Base-by-base conservation (phyloP, 2,797 vertebrate species). In the Microchirus variegatus region DNA sequence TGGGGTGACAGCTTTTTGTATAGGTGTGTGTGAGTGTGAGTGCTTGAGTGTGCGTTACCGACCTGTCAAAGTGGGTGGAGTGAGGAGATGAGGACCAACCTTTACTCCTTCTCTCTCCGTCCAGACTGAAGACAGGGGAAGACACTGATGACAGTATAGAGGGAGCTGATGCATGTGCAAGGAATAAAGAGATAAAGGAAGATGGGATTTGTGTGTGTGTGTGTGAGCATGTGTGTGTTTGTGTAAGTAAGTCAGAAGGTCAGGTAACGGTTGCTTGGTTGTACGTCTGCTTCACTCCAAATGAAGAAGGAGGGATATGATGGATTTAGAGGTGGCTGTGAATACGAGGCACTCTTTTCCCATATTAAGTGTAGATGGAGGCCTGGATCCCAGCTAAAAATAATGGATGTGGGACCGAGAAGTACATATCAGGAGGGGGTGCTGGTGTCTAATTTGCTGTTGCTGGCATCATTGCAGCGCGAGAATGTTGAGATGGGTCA, bases 331-430 rank as follows among this genome's bases (percentile, higher is more conserved):
- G 70, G 13, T 16, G 62, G 17, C 57, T 49, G 54, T 1, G 38
- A 73, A 83, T 80, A 73, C 56, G 67, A 79, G 45, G 50, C 45
- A 74, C 63, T 73, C 74, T 81, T 83, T 81, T 86, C 46, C 92
- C 89, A 85, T 92, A 91, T 92, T 89, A 88, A 93, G 90, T 73
- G 77, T 80, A 83, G 87, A 84, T 82, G 81, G 67, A 72, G 68
- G 67, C 72, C 81, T 81, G 58, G 81, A 90, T 90, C 83, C 71
- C 73, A 81, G 82, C 92, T 92, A 93, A 93, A 93, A 93, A 93
- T 93, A 94, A 84, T 75, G 78, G 77, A 90, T 75, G 87, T 69
- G 43, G 83, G 83, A 86, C 70, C 67, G 78, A 54, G 77, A 89
- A 73, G 82, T 72, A 80, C 82, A 82, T 81, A 82, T 83, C 74